phyloP scores from a whole-genome alignment of 2,888 invertebrate genomes.

The Aproaerema taeniolella region DNA sequence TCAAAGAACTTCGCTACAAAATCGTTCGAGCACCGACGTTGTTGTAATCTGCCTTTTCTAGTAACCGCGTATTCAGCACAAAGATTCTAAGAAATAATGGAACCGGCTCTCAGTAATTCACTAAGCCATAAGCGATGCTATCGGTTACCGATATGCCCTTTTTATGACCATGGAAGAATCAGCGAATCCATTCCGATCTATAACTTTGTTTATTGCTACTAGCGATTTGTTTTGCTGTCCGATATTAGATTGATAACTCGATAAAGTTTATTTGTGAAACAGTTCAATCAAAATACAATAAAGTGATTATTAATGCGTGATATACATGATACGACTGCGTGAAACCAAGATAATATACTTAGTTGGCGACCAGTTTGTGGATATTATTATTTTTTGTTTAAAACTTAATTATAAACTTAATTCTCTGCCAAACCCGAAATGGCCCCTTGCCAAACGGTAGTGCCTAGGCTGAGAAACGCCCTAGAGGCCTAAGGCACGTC shows the following conservation, averaged over 20 bases:
- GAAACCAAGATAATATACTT: no score
- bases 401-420: no score
- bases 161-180: conserved; percentile 64
- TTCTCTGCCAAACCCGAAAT: no score
- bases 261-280: background rate
- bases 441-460: no score
- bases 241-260: background rate
- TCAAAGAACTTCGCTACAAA: background rate
- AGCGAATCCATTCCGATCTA: conserved; percentile 22
- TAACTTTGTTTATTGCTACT: conserved; percentile 14
- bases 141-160: conserved; percentile 64
- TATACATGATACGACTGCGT: background rate
- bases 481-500: no score
- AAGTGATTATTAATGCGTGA: background rate
- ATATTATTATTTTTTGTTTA: no score
- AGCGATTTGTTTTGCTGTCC: background rate
- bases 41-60: background rate
- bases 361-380: no score
- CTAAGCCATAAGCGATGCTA: conserved; percentile 67
- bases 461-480: no score
- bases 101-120: conserved; percentile 53
- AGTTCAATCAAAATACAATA: background rate
- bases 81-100: conserved; percentile 51
- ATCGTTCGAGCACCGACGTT: background rate
- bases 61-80: conserved; percentile 27